Conservation (phyloP, 1,140 invertebrate species). For the Magallana angulata region DNA sequence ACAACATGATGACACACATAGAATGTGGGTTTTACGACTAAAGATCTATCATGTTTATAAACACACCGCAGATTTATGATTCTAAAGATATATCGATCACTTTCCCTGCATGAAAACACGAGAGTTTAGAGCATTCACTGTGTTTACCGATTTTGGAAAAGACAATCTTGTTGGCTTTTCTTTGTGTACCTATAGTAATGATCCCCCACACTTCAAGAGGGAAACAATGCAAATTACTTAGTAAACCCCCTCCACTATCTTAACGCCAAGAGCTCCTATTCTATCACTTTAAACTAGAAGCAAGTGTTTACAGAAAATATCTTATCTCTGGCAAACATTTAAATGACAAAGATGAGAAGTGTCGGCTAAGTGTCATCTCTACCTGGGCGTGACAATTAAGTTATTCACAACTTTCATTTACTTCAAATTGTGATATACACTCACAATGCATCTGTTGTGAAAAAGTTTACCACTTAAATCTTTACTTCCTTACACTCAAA, state of each 20-base stretch:
- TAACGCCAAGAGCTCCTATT: neutral
- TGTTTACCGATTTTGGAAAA: too few relatives aligned
- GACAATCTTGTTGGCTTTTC: neutral
- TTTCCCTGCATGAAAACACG: too few relatives aligned
- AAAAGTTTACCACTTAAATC: too few relatives aligned
- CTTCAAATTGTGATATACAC: too few relatives aligned
- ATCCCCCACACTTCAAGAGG: neutral
- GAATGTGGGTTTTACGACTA: too few relatives aligned
- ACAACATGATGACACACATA: too few relatives aligned
- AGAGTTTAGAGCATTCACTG: too few relatives aligned
- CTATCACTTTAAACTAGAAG: neutral
- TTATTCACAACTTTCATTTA: neutral
- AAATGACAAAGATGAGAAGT: conserved; percentile 11
- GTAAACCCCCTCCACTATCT: neutral
- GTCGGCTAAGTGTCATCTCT: conserved; percentile 6
- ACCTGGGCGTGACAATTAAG: neutral
- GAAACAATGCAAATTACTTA: conserved; percentile 8
- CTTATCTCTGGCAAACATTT: conserved; percentile 29
- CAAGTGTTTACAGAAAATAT: neutral
- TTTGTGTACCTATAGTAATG: conserved; percentile 6
- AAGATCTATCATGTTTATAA: too few relatives aligned
- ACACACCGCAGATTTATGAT: neutral
- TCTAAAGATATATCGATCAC: too few relatives aligned
- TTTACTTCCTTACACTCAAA: too few relatives aligned
- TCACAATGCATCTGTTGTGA: too few relatives aligned